A percentile compares a stretch with the other conserved stretches of the same genome.
Evolutionary conservation across 2,113 vertebrate species (phyloP).

Genomic region (Notarius quadriscutis): DNA sequence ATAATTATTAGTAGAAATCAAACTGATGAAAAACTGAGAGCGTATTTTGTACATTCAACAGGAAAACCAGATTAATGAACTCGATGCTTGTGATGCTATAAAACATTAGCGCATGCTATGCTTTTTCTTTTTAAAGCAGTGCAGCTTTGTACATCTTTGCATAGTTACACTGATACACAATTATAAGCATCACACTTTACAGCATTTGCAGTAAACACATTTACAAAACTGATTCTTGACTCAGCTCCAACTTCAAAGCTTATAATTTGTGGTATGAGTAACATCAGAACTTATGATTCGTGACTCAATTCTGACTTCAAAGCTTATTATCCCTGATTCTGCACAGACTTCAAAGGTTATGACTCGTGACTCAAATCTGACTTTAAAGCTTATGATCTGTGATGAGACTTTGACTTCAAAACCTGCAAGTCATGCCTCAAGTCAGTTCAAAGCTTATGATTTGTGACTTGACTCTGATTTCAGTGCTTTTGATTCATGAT

Average conservation of each 20-base stretch:
- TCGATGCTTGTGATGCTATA: not conserved
- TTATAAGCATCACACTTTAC: not conserved
- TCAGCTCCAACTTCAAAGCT: not conserved
- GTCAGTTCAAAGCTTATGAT: not conserved
- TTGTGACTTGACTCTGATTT: not conserved
- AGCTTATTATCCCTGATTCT: not conserved
- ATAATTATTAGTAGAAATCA: not conserved
- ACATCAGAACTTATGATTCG: not conserved
- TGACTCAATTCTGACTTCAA: not conserved
- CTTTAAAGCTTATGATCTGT: not conserved
- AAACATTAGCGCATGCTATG: not conserved
- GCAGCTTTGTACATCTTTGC: not conserved
- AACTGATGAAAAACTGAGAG: not conserved
- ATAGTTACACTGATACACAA: not conserved
- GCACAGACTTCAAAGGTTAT: not conserved
- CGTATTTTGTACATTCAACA: not conserved
- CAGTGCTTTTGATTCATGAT: not conserved
- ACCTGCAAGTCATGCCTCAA: not conserved
- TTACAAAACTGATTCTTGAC: not conserved
- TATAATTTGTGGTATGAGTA: not conserved
- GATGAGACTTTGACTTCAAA: not conserved
- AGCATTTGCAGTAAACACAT: not conserved
- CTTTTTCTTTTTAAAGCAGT: not conserved
- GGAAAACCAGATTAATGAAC: not conserved
- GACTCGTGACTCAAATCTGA: not conserved